These are phyloP conservation scores for Scleropages formosus DNA, from an alignment of 2,797 vertebrate species.

Conservation along the genomic window DNA sequence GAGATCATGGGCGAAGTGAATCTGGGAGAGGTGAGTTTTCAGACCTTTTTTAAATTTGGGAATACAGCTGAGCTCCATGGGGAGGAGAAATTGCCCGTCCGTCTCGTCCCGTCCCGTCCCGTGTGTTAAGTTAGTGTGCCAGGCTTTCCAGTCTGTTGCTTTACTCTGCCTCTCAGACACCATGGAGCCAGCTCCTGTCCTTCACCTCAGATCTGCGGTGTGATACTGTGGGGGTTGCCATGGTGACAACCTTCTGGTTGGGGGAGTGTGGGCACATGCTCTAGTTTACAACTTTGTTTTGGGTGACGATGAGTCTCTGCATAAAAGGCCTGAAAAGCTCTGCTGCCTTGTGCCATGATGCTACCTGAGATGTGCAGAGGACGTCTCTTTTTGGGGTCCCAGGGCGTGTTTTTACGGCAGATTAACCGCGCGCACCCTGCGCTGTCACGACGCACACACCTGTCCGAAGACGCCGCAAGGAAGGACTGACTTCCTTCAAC, in stretches of 20 bases:
- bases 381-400: too few relatives aligned
- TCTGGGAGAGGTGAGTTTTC: too few relatives aligned
- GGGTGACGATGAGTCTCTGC: background rate
- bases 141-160: background rate
- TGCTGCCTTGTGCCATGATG: background rate
- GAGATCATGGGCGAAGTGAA: too few relatives aligned
- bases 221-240: constrained; percentile 15
- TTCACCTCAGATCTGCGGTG: constrained; percentile 15
- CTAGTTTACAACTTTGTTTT: background rate
- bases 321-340: background rate
- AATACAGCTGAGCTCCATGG: constrained; percentile 10
- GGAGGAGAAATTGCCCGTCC: constrained; percentile 7
- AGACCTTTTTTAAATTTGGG: too few relatives aligned
- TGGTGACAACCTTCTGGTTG: background rate
- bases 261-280: background rate
- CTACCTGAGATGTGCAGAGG: too few relatives aligned
- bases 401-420: too few relatives aligned
- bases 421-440: too few relatives aligned
- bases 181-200: constrained; percentile 13
- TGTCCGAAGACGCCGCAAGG: too few relatives aligned
- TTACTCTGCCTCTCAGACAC: background rate
- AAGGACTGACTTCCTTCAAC: too few relatives aligned
- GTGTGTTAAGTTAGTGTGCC: too few relatives aligned
- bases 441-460: too few relatives aligned
- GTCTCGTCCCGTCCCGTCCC: too few relatives aligned